These are phyloP conservation scores for Rutpela maculata DNA, from an alignment of 2,888 invertebrate genomes.

Conservation along the genomic window DNA sequence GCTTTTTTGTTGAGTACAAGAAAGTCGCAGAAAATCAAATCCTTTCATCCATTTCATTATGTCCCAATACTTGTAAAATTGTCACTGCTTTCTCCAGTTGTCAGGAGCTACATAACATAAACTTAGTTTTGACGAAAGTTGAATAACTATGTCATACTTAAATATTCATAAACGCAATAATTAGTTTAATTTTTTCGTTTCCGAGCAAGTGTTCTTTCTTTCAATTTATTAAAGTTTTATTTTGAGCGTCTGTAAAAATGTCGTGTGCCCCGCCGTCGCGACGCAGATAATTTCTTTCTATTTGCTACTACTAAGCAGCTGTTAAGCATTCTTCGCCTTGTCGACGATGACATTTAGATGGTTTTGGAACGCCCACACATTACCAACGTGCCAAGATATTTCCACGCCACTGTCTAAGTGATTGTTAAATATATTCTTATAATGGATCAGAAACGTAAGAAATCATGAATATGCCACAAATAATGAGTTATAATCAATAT, in stretches of 20 bases:
- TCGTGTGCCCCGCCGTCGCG: constrained; percentile 30
- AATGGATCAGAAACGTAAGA: not conserved
- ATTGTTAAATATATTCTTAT: constrained; percentile 19
- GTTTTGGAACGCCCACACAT: constrained; percentile 63
- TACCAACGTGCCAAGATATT: constrained; percentile 55
- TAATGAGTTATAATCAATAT: no score
- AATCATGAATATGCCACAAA: no score
- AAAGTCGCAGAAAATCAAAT: no score
- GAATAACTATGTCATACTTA: no score
- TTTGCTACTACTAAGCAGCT: constrained; percentile 62
- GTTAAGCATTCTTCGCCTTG: constrained; percentile 65
- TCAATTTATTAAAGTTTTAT: constrained; percentile 49
- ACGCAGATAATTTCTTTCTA: constrained; percentile 52
- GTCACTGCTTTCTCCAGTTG: no score
- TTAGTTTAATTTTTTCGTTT: not conserved
- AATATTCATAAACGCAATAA: no score
- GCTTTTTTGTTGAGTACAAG: no score
- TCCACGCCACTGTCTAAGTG: constrained; percentile 49
- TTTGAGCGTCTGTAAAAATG: constrained; percentile 50
- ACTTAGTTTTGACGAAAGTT: no score
- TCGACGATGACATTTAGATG: constrained; percentile 66
- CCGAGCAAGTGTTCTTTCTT: constrained; percentile 13
- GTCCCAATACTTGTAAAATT: no score
- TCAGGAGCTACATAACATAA: no score
- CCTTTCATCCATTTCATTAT: no score